Evolutionary conservation across 2,113 vertebrate species (phyloP).

Genomic region (Beaufortia kweichowensis): DNA sequence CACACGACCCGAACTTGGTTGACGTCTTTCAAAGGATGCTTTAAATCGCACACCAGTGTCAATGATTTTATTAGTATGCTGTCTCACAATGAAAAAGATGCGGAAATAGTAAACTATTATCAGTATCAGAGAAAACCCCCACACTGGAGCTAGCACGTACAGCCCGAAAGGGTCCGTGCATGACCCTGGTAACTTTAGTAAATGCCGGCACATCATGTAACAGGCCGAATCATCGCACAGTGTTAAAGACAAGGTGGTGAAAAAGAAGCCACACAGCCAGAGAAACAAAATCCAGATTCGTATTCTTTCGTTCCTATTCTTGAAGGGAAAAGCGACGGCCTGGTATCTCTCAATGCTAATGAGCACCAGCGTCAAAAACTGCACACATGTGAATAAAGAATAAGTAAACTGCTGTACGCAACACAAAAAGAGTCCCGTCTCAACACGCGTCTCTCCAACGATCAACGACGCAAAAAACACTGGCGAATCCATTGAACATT

Average conservation of each 20-base stretch:
- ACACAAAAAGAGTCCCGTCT: slow-evolving; percentile 48
- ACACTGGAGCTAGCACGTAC: slow-evolving; percentile 65
- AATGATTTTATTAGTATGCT: slow-evolving; percentile 64
- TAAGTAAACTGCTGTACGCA: slow-evolving; percentile 66
- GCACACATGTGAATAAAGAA: slow-evolving; percentile 65
- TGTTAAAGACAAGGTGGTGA: slow-evolving; percentile 56
- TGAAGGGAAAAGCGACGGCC: slow-evolving; percentile 64
- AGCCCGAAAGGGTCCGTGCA: slow-evolving; percentile 57
- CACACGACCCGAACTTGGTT: slow-evolving; percentile 10
- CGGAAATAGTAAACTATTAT: slow-evolving; percentile 65
- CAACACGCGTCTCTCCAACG: background rate
- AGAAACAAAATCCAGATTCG: slow-evolving; percentile 60
- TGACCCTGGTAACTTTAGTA: background rate
- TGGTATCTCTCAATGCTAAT: slow-evolving; percentile 70
- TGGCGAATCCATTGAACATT: slow-evolving; percentile 63
- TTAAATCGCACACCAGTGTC: slow-evolving; percentile 56
- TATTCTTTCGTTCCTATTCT: slow-evolving; percentile 54
- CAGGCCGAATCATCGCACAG: slow-evolving; percentile 53
- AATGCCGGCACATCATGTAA: slow-evolving; percentile 58
- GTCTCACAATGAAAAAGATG: slow-evolving; percentile 62
- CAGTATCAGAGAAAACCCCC: slow-evolving; percentile 56
- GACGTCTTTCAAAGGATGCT: slow-evolving; percentile 40
- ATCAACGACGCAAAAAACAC: slow-evolving; percentile 60
- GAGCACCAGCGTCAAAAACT: slow-evolving; percentile 66
- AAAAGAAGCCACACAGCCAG: slow-evolving; percentile 54